phyloP scores from a whole-genome alignment of 2,888 invertebrate species.

The Allophyes oxyacanthae region DNA sequence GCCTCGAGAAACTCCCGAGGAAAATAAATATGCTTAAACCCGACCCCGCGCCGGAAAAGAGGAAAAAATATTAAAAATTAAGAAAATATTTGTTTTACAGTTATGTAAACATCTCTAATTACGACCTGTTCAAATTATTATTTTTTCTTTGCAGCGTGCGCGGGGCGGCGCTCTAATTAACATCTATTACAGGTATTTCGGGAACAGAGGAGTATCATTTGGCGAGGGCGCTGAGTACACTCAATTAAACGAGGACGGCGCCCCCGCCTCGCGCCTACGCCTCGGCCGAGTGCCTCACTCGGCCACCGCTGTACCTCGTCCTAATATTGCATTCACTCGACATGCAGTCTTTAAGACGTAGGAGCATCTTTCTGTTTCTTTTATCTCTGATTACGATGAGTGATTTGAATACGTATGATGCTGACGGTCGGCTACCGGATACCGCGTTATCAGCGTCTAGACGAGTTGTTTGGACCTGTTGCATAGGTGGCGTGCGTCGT shows the following conservation, averaged over 20 bases:
- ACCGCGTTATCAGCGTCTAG: conserved; percentile 48
- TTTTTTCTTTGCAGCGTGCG: conserved; percentile 82
- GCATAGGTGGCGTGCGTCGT: conserved; percentile 44
- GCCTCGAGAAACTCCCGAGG: conserved; percentile 76
- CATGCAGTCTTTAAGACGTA: conserved; percentile 18
- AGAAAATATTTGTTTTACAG: conserved; percentile 88
- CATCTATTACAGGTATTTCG: conserved; percentile 88
- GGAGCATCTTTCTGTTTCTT: conserved; percentile 4
- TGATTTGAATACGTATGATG: conserved; percentile 11
- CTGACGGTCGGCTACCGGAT: conserved; percentile 15
- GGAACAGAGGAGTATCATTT: conserved; percentile 86
- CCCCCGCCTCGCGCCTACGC: conserved; percentile 61
- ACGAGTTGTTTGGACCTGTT: conserved; percentile 53
- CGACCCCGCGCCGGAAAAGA: conserved; percentile 78
- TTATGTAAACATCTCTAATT: conserved; percentile 89
- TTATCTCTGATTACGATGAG: neutral
- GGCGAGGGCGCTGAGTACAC: conserved; percentile 87
- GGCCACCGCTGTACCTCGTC: conserved; percentile 33
- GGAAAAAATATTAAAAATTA: conserved; percentile 87
- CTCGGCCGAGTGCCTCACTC: conserved; percentile 40
- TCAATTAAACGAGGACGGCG: conserved; percentile 82
- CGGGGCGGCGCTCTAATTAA: conserved; percentile 84
- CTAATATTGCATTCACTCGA: conserved; percentile 39
- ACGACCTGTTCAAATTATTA: conserved; percentile 88
- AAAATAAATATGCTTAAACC: conserved; percentile 88